Evolutionary conservation across 1,140 invertebrate genomes (phyloP).

Genomic region (Drosophila arawakana): DNA sequence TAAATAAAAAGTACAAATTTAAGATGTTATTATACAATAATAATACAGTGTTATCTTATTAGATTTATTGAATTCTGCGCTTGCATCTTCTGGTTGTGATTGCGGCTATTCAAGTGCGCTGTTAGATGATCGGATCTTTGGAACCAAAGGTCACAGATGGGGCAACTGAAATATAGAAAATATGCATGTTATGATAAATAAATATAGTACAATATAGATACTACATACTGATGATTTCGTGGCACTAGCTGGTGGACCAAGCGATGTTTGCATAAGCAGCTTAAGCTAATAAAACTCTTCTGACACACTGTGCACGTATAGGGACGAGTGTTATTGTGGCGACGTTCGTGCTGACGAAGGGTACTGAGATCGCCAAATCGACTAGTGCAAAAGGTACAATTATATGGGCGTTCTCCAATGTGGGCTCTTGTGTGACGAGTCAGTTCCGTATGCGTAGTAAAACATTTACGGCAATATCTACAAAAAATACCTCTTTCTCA

Average conservation of each 20-base stretch:
- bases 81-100: neutral
- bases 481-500: neutral
- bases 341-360: slow-evolving; percentile 36
- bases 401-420: slow-evolving; percentile 45
- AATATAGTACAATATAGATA: neutral
- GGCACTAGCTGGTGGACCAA: slow-evolving; percentile 4
- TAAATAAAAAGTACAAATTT: slow-evolving; percentile 71
- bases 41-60: neutral
- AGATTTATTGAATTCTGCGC: neutral
- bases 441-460: slow-evolving; percentile 42
- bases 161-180: neutral
- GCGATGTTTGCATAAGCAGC: slow-evolving; percentile 43
- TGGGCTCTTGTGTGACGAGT: slow-evolving; percentile 30
- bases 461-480: slow-evolving; percentile 37
- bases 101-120: neutral
- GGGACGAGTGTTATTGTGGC: slow-evolving; percentile 32
- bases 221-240: slow-evolving; percentile 26
- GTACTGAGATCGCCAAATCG: slow-evolving; percentile 36
- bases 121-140: neutral
- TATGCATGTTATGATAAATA: neutral
- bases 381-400: slow-evolving; percentile 30
- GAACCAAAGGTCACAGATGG: neutral
- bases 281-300: slow-evolving; percentile 42
- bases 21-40: slow-evolving; percentile 18
- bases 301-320: slow-evolving; percentile 33